These are phyloP conservation scores for Falco columbarius DNA, from an alignment of 2,797 vertebrate genomes.

Conservation along the genomic window DNA sequence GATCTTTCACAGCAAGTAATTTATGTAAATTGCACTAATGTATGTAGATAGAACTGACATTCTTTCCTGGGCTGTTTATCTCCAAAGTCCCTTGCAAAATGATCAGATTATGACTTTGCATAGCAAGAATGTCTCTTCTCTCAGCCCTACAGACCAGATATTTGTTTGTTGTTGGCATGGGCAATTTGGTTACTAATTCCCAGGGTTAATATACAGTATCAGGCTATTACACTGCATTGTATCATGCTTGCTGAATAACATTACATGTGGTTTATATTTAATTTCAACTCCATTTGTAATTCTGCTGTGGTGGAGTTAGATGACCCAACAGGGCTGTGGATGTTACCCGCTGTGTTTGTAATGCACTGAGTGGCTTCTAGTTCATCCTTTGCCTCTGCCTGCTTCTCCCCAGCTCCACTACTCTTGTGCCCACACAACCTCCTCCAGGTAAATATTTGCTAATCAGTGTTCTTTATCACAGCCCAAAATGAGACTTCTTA, in stretches of 20 bases:
- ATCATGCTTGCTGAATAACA: not conserved
- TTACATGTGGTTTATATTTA: slow-evolving; percentile 25
- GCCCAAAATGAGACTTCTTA: not conserved
- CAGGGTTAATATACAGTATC: slow-evolving; percentile 3
- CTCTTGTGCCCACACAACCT: not conserved
- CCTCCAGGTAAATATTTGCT: not conserved
- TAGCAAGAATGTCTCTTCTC: not conserved
- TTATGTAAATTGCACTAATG: slow-evolving; percentile 54
- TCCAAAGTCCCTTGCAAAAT: not conserved
- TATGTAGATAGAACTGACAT: slow-evolving; percentile 43
- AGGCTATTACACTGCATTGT: slow-evolving; percentile 2
- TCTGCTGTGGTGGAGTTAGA: not conserved
- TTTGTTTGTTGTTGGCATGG: not conserved
- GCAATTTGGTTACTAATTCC: slow-evolving; percentile 35
- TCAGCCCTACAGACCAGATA: not conserved
- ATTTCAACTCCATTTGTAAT: slow-evolving; percentile 9
- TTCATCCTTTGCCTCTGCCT: not conserved
- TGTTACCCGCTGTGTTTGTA: not conserved
- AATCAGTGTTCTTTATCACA: not conserved
- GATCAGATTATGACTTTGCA: slow-evolving; percentile 24
- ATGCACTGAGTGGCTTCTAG: not conserved
- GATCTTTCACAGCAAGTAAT: slow-evolving; percentile 7
- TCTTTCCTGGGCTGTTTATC: slow-evolving; percentile 29
- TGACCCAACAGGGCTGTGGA: not conserved
- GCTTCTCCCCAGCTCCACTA: not conserved